These are phyloP conservation scores for Hiodon alosoides DNA, from an alignment of 2,113 vertebrate genomes.

Conservation along the genomic window DNA sequence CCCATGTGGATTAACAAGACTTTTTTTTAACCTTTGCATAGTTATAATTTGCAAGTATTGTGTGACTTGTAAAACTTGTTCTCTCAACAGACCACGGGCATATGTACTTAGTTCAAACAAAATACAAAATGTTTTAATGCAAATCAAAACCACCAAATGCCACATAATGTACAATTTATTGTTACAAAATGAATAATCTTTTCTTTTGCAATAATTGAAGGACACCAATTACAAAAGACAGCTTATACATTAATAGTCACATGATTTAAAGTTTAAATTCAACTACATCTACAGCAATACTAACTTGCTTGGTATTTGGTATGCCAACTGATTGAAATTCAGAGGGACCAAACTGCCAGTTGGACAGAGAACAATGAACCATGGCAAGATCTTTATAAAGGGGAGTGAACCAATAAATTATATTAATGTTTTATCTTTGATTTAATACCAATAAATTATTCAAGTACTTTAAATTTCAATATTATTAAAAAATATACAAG, in stretches of 20 bases:
- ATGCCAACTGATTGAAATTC: no score
- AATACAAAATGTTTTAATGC: background rate
- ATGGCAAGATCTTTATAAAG: no score
- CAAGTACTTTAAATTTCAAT: background rate
- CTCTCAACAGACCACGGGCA: background rate
- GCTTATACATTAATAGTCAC: no score
- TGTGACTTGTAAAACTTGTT: slow-evolving; percentile 5
- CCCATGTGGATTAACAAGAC: no score
- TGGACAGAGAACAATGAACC: no score
- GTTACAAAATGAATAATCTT: slow-evolving; percentile 12
- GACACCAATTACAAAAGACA: background rate
- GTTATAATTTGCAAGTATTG: background rate
- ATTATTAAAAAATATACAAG: no score
- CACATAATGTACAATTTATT: slow-evolving; percentile 25
- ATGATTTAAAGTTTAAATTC: no score
- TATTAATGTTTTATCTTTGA: background rate
- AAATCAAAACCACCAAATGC: background rate
- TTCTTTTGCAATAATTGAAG: background rate
- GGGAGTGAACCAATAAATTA: no score
- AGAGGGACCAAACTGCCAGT: no score
- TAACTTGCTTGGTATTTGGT: no score
- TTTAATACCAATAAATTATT: slow-evolving; percentile 5
- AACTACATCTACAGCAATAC: no score
- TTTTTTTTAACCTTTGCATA: no score
- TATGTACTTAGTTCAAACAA: background rate